Evolutionary conservation across 1,140 invertebrate genomes (phyloP).

Genomic region (Drosophila pandora): DNA sequence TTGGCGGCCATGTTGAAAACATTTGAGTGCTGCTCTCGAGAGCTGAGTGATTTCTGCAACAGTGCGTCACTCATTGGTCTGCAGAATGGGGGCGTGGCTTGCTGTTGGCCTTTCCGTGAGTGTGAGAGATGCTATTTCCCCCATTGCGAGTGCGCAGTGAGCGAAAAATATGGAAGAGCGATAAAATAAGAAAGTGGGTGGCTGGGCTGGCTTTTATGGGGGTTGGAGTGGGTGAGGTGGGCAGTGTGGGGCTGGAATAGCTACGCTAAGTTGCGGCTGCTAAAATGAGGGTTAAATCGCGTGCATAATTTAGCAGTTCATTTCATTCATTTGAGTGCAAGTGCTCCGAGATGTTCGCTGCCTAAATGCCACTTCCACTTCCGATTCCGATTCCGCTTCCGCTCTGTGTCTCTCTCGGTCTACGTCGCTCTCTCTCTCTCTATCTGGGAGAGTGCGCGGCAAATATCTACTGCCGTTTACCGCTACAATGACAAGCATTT

Average conservation of each 20-base stretch:
- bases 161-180: background rate
- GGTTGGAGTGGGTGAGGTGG: background rate
- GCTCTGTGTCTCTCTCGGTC: conserved; percentile 25
- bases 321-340: conserved; percentile 82
- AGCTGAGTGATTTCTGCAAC: background rate
- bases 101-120: conserved; percentile 15
- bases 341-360: conserved; percentile 63
- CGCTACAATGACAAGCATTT: conserved; percentile 84
- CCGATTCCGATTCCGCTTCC: conserved; percentile 13
- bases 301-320: conserved; percentile 83
- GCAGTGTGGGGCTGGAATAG: conserved; percentile 4
- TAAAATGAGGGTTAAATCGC: conserved; percentile 81
- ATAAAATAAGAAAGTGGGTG: background rate
- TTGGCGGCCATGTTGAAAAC: conserved; percentile 79
- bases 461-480: conserved; percentile 82
- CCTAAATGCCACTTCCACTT: conserved; percentile 42
- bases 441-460: conserved; percentile 48
- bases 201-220: background rate
- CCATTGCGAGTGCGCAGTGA: conserved; percentile 36
- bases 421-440: background rate
- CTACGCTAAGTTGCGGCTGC: conserved; percentile 51
- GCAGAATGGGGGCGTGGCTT: conserved; percentile 51
- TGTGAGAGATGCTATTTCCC: background rate
- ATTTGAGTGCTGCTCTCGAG: conserved; percentile 27
- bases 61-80: conserved; percentile 51